Evolutionary conservation across 1,140 invertebrate genomes (phyloP), one percentile per base, ranked within the genome.

Genomic region (Tetramorium simillimum): DNA sequence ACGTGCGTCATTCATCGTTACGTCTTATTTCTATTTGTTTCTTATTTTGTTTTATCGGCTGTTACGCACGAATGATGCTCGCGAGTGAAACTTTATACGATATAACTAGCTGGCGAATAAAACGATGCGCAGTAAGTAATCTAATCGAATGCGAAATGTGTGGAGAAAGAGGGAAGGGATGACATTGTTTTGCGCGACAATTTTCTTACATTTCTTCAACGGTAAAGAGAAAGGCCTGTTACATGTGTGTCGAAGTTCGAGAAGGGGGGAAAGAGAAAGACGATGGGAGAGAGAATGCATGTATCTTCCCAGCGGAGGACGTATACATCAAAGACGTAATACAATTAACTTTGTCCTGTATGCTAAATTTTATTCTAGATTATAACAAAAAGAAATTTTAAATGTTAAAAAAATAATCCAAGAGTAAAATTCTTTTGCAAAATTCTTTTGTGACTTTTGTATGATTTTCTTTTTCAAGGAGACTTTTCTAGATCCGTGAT

Each of bases 1-100:
- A 46, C 37, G 43, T n/a, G 33, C 63, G 63, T 67, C n/a, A 67
- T 21, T 67, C n/a, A 67, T 43, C 63, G n/a, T 67, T 62, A 62
- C 60, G 60, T 62, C 1, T 67, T 21, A 21, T 43, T 67, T 43
- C 9, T 43, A 67, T 4, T 60, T 28, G 1, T 67, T 67, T 67
- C 12, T 67, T 67, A 21, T 43, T 43, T 67, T 67, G 1, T 14
- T 67, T 14, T 46, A 67, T 67, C 63, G n/a, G 1, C 4, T 65
- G 37, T 67, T 67, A 46, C n/a, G 60, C 28, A 43, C 37, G 40
- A 67, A 43, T 21, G 37, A 67, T 67, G 37, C n/a, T 21, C 33
- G 18, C 9, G 18, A 65, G 28, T 33, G 7, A 65, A 33, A 33
- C 7, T 33, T 33, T 2, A 1, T 0, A 12, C 16, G 16, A 1